A percentile compares a stretch with the other conserved stretches of the same genome.
These are phyloP conservation scores for Eretmochelys imbricata DNA, from an alignment of 2,113 vertebrate genomes.

Conservation along the genomic window DNA sequence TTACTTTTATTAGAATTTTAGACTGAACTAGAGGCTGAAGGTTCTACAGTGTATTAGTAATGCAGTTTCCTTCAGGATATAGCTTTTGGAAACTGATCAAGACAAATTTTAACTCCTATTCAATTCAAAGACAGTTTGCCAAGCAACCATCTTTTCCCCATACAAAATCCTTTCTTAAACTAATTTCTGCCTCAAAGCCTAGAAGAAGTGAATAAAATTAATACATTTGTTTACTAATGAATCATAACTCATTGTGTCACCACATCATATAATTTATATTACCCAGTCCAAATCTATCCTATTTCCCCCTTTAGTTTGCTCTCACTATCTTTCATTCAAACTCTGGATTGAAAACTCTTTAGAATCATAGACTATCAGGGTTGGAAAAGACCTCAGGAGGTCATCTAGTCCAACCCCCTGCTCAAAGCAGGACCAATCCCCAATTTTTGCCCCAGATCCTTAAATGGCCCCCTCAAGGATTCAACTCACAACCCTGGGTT, in stretches of 20 bases:
- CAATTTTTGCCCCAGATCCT: no score
- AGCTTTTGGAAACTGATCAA: slow-evolving; percentile 67
- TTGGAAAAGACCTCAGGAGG: no score
- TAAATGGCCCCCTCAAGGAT: no score
- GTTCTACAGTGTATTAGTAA: slow-evolving; percentile 60
- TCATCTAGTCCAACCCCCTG: no score
- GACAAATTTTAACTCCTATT: slow-evolving; percentile 69
- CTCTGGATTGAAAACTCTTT: not conserved
- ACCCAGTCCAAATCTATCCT: not conserved
- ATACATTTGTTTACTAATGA: slow-evolving; percentile 11
- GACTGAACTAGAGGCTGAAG: slow-evolving; percentile 55
- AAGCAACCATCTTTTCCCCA: slow-evolving; percentile 43
- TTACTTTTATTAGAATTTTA: slow-evolving; percentile 45
- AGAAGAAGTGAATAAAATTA: not conserved
- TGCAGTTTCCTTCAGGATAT: slow-evolving; percentile 46
- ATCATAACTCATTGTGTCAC: slow-evolving; percentile 23
- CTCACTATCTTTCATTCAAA: not conserved
- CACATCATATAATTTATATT: slow-evolving; percentile 8
- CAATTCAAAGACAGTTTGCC: slow-evolving; percentile 54
- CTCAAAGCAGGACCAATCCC: no score
- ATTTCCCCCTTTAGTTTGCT: not conserved
- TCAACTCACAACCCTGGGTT: no score
- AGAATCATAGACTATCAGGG: no score
- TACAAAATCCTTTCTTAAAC: slow-evolving; percentile 41
- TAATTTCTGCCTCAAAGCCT: slow-evolving; percentile 8